Conservation (phyloP, 2,797 vertebrate species). For the Sebastes itinus region DNA sequence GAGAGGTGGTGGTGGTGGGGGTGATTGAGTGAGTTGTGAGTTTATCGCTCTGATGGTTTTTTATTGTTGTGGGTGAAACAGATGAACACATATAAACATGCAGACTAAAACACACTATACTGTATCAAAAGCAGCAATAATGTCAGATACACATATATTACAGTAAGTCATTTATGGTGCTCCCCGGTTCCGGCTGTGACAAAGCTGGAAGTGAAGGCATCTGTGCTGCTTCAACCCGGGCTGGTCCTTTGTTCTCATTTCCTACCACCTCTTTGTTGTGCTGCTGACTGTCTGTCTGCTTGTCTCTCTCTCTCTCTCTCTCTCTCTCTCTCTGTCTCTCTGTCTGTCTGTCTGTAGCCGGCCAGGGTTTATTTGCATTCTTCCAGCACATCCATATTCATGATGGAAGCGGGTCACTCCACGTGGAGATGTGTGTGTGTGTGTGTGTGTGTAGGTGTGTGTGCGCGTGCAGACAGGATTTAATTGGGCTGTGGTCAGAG, state of each 20-base stretch:
- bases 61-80: constrained; percentile 30
- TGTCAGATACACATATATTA: background rate
- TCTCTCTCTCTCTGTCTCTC: constrained; percentile 46
- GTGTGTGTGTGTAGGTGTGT: constrained; percentile 19
- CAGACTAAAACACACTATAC: background rate
- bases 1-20: background rate
- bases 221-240: constrained; percentile 61
- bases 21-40: constrained; percentile 37
- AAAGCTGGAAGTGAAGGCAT: constrained; percentile 80
- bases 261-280: constrained; percentile 76
- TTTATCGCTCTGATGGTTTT: constrained; percentile 44
- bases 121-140: background rate
- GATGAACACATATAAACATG: constrained; percentile 9
- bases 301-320: constrained; percentile 35
- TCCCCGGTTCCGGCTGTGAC: constrained; percentile 49
- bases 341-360: constrained; percentile 55
- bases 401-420: constrained; percentile 82
- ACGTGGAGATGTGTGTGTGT: constrained; percentile 55
- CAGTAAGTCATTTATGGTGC: constrained; percentile 10
- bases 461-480: constrained; percentile 53
- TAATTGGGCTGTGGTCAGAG: constrained; percentile 85
- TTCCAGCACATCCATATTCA: constrained; percentile 84
- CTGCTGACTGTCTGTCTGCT: constrained; percentile 61
- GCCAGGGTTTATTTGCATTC: constrained; percentile 81
- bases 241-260: constrained; percentile 80